Conservation (phyloP, 2,888 invertebrate genomes). For the Drosophila paranaensis region DNA sequence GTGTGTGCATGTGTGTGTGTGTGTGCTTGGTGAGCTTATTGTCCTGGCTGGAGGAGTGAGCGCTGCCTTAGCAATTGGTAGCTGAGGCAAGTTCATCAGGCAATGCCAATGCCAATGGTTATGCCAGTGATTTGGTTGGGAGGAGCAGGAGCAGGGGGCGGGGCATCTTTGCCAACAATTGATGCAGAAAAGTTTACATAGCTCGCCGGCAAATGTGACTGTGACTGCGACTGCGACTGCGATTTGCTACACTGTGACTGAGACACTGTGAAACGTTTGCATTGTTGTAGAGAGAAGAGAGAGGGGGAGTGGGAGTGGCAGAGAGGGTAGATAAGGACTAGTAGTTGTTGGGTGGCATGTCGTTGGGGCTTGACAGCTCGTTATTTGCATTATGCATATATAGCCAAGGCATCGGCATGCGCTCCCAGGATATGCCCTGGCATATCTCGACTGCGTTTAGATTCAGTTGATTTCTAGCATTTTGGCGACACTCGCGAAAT, state of each 20-base stretch:
- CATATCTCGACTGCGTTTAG: conserved; percentile 54
- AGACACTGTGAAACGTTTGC: conserved; percentile 44
- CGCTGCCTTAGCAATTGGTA: conserved; percentile 31
- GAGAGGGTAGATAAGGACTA: neutral
- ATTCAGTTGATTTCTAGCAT: conserved; percentile 74
- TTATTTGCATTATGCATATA: conserved; percentile 68
- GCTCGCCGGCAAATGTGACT: conserved; percentile 26
- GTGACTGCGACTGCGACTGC: conserved; percentile 9
- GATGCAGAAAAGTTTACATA: conserved; percentile 75
- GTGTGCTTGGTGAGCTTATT: conserved; percentile 54
- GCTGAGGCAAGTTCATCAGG: conserved; percentile 64
- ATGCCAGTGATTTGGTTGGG: conserved; percentile 2
- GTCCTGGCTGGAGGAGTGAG: conserved; percentile 38
- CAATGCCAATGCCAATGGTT: conserved; percentile 24
- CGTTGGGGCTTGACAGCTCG: conserved; percentile 43
- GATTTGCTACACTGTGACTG: conserved; percentile 18
- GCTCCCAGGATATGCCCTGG: conserved; percentile 56
- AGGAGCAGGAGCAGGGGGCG: neutral
- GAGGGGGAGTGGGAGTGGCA: rapidly evolving
- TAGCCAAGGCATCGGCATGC: conserved; percentile 48
- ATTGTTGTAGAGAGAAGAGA: conserved; percentile 27
- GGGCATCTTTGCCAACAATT: conserved; percentile 55
- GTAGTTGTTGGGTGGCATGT: neutral
- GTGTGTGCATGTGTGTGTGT: conserved; percentile 20
- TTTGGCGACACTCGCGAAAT: conserved; percentile 72